Percentiles rank a stretch among this genome's conserved stretches.
Evolutionary conservation across 2,888 invertebrate species (phyloP).

Genomic region (Xylophagus ater): DNA sequence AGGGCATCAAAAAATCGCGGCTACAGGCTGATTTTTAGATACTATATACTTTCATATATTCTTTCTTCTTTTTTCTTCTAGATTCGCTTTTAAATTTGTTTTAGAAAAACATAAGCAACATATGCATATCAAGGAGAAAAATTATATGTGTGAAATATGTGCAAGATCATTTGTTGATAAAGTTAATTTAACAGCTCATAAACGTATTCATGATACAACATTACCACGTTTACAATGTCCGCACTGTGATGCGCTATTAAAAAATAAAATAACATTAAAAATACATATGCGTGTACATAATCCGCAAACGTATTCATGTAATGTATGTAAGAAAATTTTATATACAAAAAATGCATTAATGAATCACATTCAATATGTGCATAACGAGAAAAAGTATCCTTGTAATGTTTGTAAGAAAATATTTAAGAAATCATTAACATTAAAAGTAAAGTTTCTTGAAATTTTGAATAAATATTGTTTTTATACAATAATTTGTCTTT

Average conservation of each 20-base stretch:
- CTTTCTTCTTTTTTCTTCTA: neutral
- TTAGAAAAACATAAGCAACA: constrained; percentile 13
- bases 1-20: too few species aligned
- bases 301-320: constrained; percentile 8
- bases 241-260: constrained; percentile 11
- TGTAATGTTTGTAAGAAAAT: constrained; percentile 15
- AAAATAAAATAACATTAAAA: constrained; percentile 6
- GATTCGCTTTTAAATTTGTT: constrained; percentile 13
- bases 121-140: constrained; percentile 10
- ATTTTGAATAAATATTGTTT: neutral
- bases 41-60: too few species aligned
- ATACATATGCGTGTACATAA: constrained; percentile 10
- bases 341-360: constrained; percentile 15
- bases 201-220: constrained; percentile 2
- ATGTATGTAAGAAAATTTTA: constrained; percentile 13
- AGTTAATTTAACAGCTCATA: constrained; percentile 10
- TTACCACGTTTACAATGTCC: constrained; percentile 13
- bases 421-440: constrained; percentile 14
- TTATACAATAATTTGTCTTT: neutral
- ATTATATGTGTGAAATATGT: constrained; percentile 15
- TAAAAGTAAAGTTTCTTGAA: constrained; percentile 9
- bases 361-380: constrained; percentile 15
- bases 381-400: constrained; percentile 7
- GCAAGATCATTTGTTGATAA: constrained; percentile 10
- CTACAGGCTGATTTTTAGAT: too few species aligned